Conservation (phyloP, 2,888 invertebrate genomes). For the Cerastis rubricosa region DNA sequence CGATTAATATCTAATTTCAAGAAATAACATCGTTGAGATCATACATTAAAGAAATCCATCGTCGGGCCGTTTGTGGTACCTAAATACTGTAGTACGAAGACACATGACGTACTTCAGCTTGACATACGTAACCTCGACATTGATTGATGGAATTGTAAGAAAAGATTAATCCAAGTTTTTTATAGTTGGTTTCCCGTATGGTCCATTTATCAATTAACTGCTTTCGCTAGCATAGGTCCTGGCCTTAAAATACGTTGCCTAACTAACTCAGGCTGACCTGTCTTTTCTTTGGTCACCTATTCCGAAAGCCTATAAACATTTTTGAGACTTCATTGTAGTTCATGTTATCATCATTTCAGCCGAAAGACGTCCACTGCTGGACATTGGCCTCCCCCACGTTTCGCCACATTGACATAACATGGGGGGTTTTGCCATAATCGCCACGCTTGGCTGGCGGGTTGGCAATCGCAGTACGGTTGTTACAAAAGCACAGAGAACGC, state of each 20-base stretch:
- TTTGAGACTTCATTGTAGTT: background rate
- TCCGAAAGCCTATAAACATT: background rate
- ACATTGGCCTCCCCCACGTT: no score
- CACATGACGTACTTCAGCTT: slow-evolving; percentile 7
- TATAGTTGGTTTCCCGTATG: slow-evolving; percentile 7
- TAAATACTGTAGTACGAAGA: slow-evolving; percentile 13
- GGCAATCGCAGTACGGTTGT: no score
- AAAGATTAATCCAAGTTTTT: slow-evolving; percentile 26
- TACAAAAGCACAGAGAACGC: no score
- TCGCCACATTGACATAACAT: no score
- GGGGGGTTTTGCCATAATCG: no score
- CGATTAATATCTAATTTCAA: slow-evolving; percentile 30
- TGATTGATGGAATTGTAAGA: slow-evolving; percentile 39
- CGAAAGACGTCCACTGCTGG: no score
- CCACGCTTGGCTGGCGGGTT: no score
- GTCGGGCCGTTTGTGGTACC: slow-evolving; percentile 1
- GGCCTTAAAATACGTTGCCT: background rate
- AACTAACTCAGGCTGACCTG: background rate
- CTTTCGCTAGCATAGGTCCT: background rate
- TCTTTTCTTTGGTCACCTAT: background rate
- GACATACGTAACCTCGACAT: slow-evolving; percentile 26
- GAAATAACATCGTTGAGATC: slow-evolving; percentile 17
- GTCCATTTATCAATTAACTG: slow-evolving; percentile 16
- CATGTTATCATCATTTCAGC: no score
- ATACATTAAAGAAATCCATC: slow-evolving; percentile 17